A percentile compares a stretch with the other conserved stretches of the same genome.
phyloP scores from a whole-genome alignment of 2,888 invertebrate species.

The Perizoma affinitatum region DNA sequence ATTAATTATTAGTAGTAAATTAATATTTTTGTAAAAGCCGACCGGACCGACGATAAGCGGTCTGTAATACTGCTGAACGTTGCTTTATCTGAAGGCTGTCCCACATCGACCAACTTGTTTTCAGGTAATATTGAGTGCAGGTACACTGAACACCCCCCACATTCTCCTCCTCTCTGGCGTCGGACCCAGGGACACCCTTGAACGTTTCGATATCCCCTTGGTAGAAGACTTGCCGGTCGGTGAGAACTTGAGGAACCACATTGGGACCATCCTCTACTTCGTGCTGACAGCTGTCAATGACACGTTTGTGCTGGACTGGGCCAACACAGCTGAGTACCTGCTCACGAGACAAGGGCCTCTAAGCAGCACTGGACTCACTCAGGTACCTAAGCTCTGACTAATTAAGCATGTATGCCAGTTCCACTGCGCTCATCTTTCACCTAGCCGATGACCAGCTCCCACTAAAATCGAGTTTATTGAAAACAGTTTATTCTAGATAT shows the following conservation, averaged over 20 bases:
- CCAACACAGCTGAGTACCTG: conserved; percentile 81
- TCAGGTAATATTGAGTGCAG: conserved; percentile 84
- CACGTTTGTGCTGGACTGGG: conserved; percentile 83
- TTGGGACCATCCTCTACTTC: conserved; percentile 83
- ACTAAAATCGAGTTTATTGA: no score
- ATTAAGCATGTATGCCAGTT: no score
- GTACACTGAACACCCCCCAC: conserved; percentile 86
- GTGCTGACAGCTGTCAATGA: conserved; percentile 70
- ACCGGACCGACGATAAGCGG: no score
- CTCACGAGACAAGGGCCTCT: conserved; percentile 83
- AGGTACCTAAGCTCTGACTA: conserved; percentile 49
- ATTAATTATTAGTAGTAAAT: no score
- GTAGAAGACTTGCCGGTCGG: conserved; percentile 86
- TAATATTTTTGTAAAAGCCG: no score
- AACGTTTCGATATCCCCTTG: conserved; percentile 76
- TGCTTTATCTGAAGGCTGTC: no score
- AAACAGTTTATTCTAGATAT: no score
- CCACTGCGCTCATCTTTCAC: no score
- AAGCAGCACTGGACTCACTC: conserved; percentile 85
- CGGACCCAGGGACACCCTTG: conserved; percentile 82
- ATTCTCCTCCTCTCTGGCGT: conserved; percentile 86
- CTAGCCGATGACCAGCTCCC: no score
- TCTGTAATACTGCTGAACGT: no score
- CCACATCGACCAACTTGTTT: no score
- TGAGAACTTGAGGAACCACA: conserved; percentile 85